Conservation (phyloP, 1,140 invertebrate species). For the Drosophila pachea region DNA sequence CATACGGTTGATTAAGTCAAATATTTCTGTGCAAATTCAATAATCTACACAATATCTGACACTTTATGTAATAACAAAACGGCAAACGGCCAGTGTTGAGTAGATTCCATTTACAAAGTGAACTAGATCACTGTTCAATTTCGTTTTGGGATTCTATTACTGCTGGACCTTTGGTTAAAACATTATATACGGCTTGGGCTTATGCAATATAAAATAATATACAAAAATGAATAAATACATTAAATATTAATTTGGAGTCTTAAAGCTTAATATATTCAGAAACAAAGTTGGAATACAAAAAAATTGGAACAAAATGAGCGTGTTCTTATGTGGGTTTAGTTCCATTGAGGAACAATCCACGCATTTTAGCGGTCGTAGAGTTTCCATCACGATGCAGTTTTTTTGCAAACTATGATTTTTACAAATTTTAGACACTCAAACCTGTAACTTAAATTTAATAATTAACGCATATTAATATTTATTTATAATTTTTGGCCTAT, state of each 20-base stretch:
- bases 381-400: neutral
- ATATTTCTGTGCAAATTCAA: constrained; percentile 35
- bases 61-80: constrained; percentile 77
- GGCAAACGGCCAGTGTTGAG: constrained; percentile 49
- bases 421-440: too few relatives aligned
- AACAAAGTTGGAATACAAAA: neutral
- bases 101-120: neutral
- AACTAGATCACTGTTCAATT: constrained; percentile 25
- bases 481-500: neutral
- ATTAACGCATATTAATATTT: neutral
- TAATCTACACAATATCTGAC: constrained; percentile 57
- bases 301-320: constrained; percentile 2
- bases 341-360: constrained; percentile 4
- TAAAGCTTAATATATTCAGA: too few relatives aligned
- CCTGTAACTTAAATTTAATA: too few relatives aligned
- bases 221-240: too few relatives aligned
- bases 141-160: neutral
- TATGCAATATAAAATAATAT: too few relatives aligned
- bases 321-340: constrained; percentile 3
- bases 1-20: constrained; percentile 58
- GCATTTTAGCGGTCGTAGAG: neutral
- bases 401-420: neutral
- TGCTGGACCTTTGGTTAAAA: neutral
- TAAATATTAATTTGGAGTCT: too few relatives aligned
- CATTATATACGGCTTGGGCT: too few relatives aligned